These are phyloP conservation scores for Sarcophaga peregrina DNA, from an alignment of 1,140 invertebrate species.

Conservation along the genomic window DNA sequence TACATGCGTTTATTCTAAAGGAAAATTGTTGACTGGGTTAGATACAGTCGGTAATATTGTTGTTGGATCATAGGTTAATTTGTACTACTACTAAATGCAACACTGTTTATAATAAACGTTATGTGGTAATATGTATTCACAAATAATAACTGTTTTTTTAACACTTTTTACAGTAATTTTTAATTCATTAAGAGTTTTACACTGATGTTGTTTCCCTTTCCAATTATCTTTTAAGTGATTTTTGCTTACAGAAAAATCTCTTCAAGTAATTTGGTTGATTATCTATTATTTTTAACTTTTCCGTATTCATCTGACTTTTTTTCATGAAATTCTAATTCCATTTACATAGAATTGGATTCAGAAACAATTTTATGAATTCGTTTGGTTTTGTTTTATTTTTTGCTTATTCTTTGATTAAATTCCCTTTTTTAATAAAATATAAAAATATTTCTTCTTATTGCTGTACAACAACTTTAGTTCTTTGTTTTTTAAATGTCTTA, in stretches of 20 bases:
- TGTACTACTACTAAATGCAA: not conserved
- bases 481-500: not conserved
- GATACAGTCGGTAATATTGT: too few relatives aligned
- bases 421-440: not conserved
- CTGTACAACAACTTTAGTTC: not conserved
- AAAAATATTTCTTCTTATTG: not conserved
- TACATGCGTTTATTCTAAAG: not conserved
- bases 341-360: constrained; percentile 33
- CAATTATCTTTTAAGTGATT: constrained; percentile 35
- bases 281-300: not conserved
- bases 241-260: constrained; percentile 17
- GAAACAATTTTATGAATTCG: constrained; percentile 14
- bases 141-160: not conserved
- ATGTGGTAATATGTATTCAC: not conserved
- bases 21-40: not conserved
- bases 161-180: not conserved
- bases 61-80: too few relatives aligned
- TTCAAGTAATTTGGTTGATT: not conserved
- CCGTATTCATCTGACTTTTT: not conserved
- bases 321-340: constrained; percentile 27
- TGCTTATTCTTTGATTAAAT: too few relatives aligned
- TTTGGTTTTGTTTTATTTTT: too few relatives aligned
- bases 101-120: not conserved
- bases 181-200: not conserved
- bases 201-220: not conserved